Percentiles rank a stretch among this genome's conserved stretches.
phyloP scores from a whole-genome alignment of 2,797 vertebrate genomes.

The Melanotaenia pygmaea region DNA sequence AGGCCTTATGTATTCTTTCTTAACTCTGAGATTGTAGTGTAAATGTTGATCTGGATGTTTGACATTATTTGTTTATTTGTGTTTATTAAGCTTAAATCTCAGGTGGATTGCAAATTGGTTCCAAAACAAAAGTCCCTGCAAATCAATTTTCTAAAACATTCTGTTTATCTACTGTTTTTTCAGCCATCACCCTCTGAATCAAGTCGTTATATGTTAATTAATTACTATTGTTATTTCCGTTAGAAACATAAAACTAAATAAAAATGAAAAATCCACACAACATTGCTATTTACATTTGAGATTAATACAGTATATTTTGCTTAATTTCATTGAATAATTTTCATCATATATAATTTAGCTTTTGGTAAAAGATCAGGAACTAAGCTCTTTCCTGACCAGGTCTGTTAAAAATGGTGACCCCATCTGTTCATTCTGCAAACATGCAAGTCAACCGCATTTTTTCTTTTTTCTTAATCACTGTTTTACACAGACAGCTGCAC shows the following conservation, averaged over 20 bases:
- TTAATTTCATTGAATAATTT: too few relatives aligned
- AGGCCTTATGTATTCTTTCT: neutral
- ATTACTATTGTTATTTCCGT: neutral
- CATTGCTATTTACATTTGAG: too few relatives aligned
- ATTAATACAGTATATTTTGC: neutral
- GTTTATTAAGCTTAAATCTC: neutral
- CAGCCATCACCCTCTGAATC: neutral
- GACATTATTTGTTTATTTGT: neutral
- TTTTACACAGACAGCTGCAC: conserved; percentile 75
- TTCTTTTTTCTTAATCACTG: conserved; percentile 34
- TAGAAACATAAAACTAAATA: neutral
- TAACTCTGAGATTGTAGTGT: neutral
- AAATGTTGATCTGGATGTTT: neutral
- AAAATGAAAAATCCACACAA: neutral
- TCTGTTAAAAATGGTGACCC: conserved; percentile 39
- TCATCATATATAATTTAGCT: too few relatives aligned
- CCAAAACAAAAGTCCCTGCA: neutral
- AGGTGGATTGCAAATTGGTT: neutral
- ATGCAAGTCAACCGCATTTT: conserved; percentile 60
- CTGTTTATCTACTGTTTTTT: neutral
- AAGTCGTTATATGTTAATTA: neutral
- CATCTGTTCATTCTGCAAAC: conserved; percentile 37
- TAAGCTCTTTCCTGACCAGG: neutral
- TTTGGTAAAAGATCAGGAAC: neutral
- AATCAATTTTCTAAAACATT: neutral